Evolutionary conservation across 1,140 invertebrate species (phyloP), one percentile per base, ranked within the genome.

Genomic region (Cydia strobilella): DNA sequence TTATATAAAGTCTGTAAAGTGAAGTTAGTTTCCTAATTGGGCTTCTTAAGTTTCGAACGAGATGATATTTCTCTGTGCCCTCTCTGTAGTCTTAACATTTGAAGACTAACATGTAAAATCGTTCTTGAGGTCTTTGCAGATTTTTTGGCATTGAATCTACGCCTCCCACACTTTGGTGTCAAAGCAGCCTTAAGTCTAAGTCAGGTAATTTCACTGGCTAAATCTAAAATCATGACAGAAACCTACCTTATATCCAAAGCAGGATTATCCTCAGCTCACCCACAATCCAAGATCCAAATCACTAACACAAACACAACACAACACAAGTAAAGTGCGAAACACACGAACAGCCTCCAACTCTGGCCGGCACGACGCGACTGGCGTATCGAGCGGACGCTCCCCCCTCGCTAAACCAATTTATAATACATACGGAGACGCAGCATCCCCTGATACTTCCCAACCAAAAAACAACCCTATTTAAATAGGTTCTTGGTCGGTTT

Each of bases 391-490:
- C 90, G 90, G 78, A 79, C 80, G 76, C 79, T 85, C 89, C 85
- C 90, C 86, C 90, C 85, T 79, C 88, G 90, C 88, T 92, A 91
- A 92, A 92, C 89, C 90, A 92, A 92, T 92, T 92, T 91, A 92
- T 92, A 92, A 92, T 92, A 92, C 90, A 92, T 92, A 92, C 90
- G 82, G 88, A 89, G 88, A 86, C 87, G 89, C 90, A 92, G 90
- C 90, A 92, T 92, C 90, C 90, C 89, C 82, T 75, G 76, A 18
- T 66, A 72, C 45, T 65, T 45, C 72, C 25, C 82, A 76, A 72
- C n/a, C 74, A 15, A 86, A 83, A 77, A 63, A 74, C 77, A 75
- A 86, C 87, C 82, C 74, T 87, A 78, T 3, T 2, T 0, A 75
- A 6, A 45, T 2, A 9, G 1, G 0, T n/a, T 39, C 79, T 85